Evolutionary conservation across 2,113 vertebrate genomes (phyloP), one percentile per base, ranked within the genome.

Genomic region (Actenoides lindsayi): DNA sequence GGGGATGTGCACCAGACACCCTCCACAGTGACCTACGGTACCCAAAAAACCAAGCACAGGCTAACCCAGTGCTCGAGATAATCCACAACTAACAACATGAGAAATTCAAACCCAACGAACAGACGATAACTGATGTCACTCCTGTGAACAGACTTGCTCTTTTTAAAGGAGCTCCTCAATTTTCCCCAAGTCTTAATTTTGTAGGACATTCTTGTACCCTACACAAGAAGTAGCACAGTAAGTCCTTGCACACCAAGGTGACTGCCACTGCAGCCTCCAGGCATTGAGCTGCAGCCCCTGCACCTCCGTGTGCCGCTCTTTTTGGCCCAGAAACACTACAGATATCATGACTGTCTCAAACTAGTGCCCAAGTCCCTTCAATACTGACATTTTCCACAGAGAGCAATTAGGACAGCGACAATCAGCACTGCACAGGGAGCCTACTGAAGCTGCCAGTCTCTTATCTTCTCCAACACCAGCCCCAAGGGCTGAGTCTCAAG

Each of bases 321-420:
- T 24, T 8, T 0, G 0, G 25, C 54, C 90, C 37, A 28, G 2
- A 37, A 68, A 56, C 0, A 0, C 16, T 48, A 46, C 31, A 65
- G 57, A 19, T 14, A 73, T 7, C 41, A 90, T 1, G 3, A 77
- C 31, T 25, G 16, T 15, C 28, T 60, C 74, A 30, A n/a, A 35
- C 39, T 44, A 3, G 4, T 64, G 30, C 27, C 67, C 48, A 33
- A 73, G 17, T 31, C 31, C 39, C 59, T 88, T 77, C 63, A 88
- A 42, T 50, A 74, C 41, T 4, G 24, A 59, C 27, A n/a, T 77
- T 80, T 83, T 86, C 68, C 59, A 56, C 30, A 57, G 7, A 80
- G 50, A 91, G 81, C 50, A 69, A 35, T 83, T 13, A 54, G 74
- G 76, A 74, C 31, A 62, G 71, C 48, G 41, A 9, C 1, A 59